Base-by-base conservation (phyloP, 2,888 invertebrate species). In the Andricus quercusramuli region DNA sequence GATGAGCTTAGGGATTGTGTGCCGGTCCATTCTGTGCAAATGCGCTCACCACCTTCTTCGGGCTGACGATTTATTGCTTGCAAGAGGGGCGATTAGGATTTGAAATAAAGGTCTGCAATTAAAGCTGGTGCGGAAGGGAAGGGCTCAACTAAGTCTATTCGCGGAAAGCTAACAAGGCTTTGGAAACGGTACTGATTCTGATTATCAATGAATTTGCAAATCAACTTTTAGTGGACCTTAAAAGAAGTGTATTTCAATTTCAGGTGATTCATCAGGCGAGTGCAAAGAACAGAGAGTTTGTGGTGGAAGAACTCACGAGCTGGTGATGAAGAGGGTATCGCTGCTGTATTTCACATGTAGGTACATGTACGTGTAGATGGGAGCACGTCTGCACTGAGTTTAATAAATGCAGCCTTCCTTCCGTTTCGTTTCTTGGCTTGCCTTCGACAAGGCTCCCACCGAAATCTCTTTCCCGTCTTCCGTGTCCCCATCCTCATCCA, bases 341-440 rank as follows among this genome's bases (percentile, higher is more conserved):
- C 66, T 81, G 78, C 65, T 80, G 81, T 85, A 85, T 87, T 88
- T 87, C 80, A 84, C 47, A 64, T 64, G 22, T 56, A 74, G 51
- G 70, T 56, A 29, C 64, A 62, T 62, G 32, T 51, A 70, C 74
- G 56, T 59, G n/a, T 17, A 68, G 6, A 32, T 20, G 11, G 32
- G 70, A 83, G 86, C 85, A 86, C 85, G 88, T 88, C 85, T 85
- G 83, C 86, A 87, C 85, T 85, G 87, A 84, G 87, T 89, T 89
- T 90, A 90, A 90, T 90, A 90, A 90, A 90, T 89, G 89, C 90
- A 87, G 88, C 83, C 87, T 88, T 88, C 88, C 87, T 90, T 89
- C 88, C 89, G 89, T 88, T 89, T 84, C 88, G 85, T 89, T 90
- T 88, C 88, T 88, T 87, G 88, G 86, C 88, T 86, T 86, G 86